Evolutionary conservation across 2,113 vertebrate species (phyloP), one percentile per base, ranked within the genome.

Genomic region (Hippocampus guttulatus): DNA sequence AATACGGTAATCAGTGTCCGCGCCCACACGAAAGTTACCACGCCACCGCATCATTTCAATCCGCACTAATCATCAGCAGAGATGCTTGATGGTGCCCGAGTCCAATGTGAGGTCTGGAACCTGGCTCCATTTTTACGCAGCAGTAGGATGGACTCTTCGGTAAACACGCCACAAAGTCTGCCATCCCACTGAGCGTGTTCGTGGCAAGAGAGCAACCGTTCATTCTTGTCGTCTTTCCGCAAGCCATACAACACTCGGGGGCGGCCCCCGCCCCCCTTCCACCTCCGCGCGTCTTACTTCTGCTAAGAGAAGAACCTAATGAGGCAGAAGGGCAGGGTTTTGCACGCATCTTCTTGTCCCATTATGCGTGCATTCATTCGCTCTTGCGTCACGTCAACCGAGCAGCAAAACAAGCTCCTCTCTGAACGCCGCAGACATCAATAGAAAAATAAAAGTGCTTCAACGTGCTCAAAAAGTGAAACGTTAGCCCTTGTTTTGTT

Each of bases 301-400:
- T 84, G 78, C 75, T 80, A 80, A 87, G 80, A 81, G 81, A 84
- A 77, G 78, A 73, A 75, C 78, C 81, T 89, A 85, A 88, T 82
- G 86, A 87, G 89, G 86, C 87, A 81, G 82, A 84, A 85, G 84
- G 75, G 68, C 81, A 82, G 78, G 14, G 65, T 73, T 55, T 75
- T 76, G 84, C 88, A 90, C 85, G 79, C 87, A 83, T 77, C 82
- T 68, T 84, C 70, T 76, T 76, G 61, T 67, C 41, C 80, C 69
- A 80, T 83, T 78, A 86, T 82, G 73, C 80, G 81, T 52, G 38
- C 74, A 70, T 75, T 83, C 74, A 70, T 30, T 79, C 30, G 16
- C 77, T 68, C 75, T 40, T 75, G 74, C 41, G 71, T 84, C 75
- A 69, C 78, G 51, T 61, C 69, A 67, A 55, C 72, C 69, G 30